Conservation (phyloP, 1,140 invertebrate genomes). For the roundworm (Caenorhabditis elegans) region WBcel235 BX284605.5:4166001-4166500, state of each 20-base stretch:
- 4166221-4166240: neutral
- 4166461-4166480: neutral
- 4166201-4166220: neutral
- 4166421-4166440: neutral
- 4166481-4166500: neutral
- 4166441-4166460: neutral
- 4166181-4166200: neutral
- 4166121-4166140: neutral
- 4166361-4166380: neutral
- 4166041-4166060: neutral
- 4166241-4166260: neutral
- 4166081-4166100: neutral
- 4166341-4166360: neutral
- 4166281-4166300: neutral
- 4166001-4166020: neutral
- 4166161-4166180: neutral
- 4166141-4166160: neutral
- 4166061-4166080: neutral
- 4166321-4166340: neutral
- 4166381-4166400: neutral
- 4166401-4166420: neutral
- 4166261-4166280: neutral
- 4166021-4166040: neutral
- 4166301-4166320: neutral
- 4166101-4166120: neutral